Evolutionary conservation across 2,888 invertebrate genomes (phyloP), one percentile per base, ranked within the genome.

Genomic region (Ariolimax columbianus): DNA sequence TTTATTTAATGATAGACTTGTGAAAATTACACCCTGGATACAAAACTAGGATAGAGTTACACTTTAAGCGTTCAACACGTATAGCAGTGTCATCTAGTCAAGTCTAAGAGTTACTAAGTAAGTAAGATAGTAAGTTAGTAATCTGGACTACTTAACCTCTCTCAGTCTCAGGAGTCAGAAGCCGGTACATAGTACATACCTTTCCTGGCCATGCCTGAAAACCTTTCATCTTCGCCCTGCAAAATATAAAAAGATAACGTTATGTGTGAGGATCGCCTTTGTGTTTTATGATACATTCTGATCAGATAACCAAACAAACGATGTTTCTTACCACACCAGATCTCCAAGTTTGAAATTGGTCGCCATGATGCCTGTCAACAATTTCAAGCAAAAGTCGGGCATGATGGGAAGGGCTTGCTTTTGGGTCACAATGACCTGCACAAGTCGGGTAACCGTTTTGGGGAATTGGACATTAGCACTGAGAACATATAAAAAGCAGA

Each of bases 171-270:
- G 23, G 19, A 19, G 3, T 55, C 55, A 55, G n/a, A n/a, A 23
- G 55, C 55, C 55, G 55, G 55, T 55, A 88, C 97, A 97, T 96
- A 98, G 55, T 55, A 88, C 97, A 97, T 96, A 98, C 98, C 96
- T 97, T 97, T 95, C 97, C 98, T 88, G 98, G 98, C 98, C 98
- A 98, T 89, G 98, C 97, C 90, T 97, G 97, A 95, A 97, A 98
- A 91, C 98, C 97, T 95, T 98, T 98, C 98, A 98, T 98, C 96
- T 98, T 98, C 86, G 98, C 98, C 98, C 98, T 98, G 96, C 73
- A 87, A 83, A 51, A 90, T 96, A 96, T 90, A 92, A 91, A 93
- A 79, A 79, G 43, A 86, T 75, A 59, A 36, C 59, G 38, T 77
- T 59, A 55, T 38, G 59, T 26, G 11, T 59, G 33, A 77, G 30